Base-by-base conservation (phyloP, 2,797 vertebrate species). In the Sorex maritimensis region DNA sequence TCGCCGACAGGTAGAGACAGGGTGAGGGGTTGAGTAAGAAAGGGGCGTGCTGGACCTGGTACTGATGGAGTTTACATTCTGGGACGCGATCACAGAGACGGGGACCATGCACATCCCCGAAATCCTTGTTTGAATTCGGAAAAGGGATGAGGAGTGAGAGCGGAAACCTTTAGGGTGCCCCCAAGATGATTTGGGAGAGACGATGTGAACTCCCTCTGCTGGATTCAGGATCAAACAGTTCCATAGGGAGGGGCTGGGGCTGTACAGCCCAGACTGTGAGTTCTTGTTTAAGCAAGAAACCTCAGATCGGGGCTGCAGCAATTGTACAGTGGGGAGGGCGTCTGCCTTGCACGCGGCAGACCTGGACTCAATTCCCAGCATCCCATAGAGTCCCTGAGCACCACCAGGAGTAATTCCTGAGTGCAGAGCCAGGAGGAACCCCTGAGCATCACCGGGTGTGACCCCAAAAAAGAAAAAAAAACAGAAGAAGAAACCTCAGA, bases 281-380 rank as follows among this genome's bases (percentile, higher is more conserved):
- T 2, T 68, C 44, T 92, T 81, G 68, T 81, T 84, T 21, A 52
- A 88, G 23, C 24, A 61, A 79, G 55, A 94, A 80, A 49, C 65
- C 3, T 23, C 41, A 30, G 17, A 28, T 74, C 71, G 41, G 41
- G 41, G 41, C 13, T 14, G 17, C 11, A 55, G 17, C 10, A 15
- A 14, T 55, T 14, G 13, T 55, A 55, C 41, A 44, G 41, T 7
- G 5, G 41, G 41, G 41, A 44, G 41, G 41, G 7, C 41, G 7
- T 44, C 7, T 44, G 41, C 41, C 41, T 44, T 44, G 41, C 41
- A 44, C 41, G 7, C 41, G 41, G 41, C 41, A 5, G 7, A 44
- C 41, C 41, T 44, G 41, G 41, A 7, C 7, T 44, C 41, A 3
- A 44, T 44, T 44, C 41, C 41, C 41, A 44, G 3, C 41, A 44